Evolutionary conservation across 2,797 vertebrate genomes (phyloP).

Genomic region (Benthosema pterotum): DNA sequence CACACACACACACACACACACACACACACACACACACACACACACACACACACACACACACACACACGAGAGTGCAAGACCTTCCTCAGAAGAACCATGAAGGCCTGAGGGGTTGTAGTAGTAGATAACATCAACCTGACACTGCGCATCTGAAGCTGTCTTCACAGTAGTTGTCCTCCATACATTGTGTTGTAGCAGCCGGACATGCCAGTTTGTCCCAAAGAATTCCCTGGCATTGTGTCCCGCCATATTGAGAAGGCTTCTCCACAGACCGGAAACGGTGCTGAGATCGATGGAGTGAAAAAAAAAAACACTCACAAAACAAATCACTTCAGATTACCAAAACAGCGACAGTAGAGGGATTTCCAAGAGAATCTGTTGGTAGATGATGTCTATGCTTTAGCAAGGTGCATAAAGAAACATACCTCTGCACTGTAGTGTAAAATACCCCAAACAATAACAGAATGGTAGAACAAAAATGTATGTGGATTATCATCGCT

Average conservation of each 20-base stretch:
- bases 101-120: slow-evolving; percentile 27
- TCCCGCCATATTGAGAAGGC: slow-evolving; percentile 81
- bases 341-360: not conserved
- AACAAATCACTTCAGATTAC: slow-evolving; percentile 7
- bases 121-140: slow-evolving; percentile 76
- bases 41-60: not conserved
- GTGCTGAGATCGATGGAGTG: slow-evolving; percentile 68
- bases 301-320: no score
- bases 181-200: slow-evolving; percentile 62
- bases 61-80: not conserved
- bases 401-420: no score
- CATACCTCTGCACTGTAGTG: no score
- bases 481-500: no score
- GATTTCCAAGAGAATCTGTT: not conserved
- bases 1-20: not conserved
- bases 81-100: not conserved
- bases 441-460: no score
- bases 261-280: slow-evolving; percentile 80
- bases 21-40: not conserved
- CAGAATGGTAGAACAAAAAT: no score
- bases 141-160: slow-evolving; percentile 84
- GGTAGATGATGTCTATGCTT: no score
- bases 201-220: slow-evolving; percentile 84
- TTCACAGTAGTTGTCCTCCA: slow-evolving; percentile 71
- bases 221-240: slow-evolving; percentile 69